Evolutionary conservation across 2,113 vertebrate genomes (phyloP).

Genomic region (Scolopax mira): DNA sequence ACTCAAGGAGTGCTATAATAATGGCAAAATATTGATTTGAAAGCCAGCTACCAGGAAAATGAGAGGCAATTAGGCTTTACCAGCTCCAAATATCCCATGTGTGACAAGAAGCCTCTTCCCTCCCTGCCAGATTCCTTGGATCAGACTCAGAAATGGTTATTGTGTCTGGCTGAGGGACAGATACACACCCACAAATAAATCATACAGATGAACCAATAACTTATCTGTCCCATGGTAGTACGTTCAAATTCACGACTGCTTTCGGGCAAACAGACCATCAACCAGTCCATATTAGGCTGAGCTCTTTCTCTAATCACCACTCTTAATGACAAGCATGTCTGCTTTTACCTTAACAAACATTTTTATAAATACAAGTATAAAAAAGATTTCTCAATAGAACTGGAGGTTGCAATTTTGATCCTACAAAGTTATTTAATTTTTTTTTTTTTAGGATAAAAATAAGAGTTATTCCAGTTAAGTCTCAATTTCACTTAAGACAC

Average conservation of each 20-base stretch:
- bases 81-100: fast-evolving
- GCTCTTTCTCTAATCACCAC: neutral
- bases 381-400: neutral
- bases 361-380: fast-evolving
- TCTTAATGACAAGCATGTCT: neutral
- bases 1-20: neutral
- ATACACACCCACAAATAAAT: neutral
- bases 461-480: neutral
- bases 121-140: neutral
- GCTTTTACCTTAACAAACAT: neutral
- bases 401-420: neutral
- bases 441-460: neutral
- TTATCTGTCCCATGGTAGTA: neutral
- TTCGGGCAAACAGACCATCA: neutral
- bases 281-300: neutral
- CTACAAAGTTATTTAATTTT: neutral
- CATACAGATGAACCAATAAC: neutral
- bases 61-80: neutral
- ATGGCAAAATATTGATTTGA: neutral
- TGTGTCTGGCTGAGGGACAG: neutral
- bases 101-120: neutral
- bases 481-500: neutral
- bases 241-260: neutral
- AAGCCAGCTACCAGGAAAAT: neutral
- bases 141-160: neutral